A percentile compares a stretch with the other conserved stretches of the same genome.
Conservation (phyloP, 2,888 invertebrate species). For the Caenorhabditis sulstoni region DNA sequence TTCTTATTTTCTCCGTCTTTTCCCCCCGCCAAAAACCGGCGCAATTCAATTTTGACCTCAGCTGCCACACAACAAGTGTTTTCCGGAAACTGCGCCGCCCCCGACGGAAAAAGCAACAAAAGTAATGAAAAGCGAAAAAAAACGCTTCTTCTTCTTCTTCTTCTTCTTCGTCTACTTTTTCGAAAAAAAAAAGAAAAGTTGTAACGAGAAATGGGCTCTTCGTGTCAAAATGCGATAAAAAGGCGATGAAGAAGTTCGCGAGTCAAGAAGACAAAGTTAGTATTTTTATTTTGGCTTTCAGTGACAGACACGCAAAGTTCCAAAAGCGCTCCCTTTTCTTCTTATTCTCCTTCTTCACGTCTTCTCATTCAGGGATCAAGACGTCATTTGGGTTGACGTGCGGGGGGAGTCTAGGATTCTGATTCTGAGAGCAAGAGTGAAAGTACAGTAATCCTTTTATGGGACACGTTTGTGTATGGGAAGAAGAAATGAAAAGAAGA, state of each 20-base stretch:
- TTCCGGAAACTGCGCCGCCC: no score
- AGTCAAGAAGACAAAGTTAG: slow-evolving; percentile 13
- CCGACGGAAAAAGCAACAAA: slow-evolving; percentile 17
- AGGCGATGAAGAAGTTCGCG: slow-evolving; percentile 24
- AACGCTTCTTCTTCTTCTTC: neutral
- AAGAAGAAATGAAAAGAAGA: slow-evolving; percentile 15
- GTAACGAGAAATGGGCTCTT: slow-evolving; percentile 4
- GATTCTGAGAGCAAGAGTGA: neutral
- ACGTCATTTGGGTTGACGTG: slow-evolving; percentile 40
- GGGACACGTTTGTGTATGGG: slow-evolving; percentile 7
- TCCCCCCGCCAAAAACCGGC: no score
- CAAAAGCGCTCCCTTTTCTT: slow-evolving; percentile 8
- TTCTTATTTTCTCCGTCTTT: neutral
- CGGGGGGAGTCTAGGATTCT: slow-evolving; percentile 6
- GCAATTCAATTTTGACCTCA: no score
- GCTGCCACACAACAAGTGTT: no score
- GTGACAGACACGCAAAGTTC: slow-evolving; percentile 24
- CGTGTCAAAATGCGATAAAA: slow-evolving; percentile 53
- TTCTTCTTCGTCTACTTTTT: neutral
- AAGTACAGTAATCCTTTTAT: slow-evolving; percentile 50
- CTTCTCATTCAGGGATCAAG: slow-evolving; percentile 41
- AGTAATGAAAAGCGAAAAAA: neutral
- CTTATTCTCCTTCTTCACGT: slow-evolving; percentile 8
- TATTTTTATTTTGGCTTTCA: neutral
- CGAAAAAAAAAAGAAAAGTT: neutral